Conservation (phyloP, 2,888 invertebrate species). For the Eueremaeus valkanovi region DNA sequence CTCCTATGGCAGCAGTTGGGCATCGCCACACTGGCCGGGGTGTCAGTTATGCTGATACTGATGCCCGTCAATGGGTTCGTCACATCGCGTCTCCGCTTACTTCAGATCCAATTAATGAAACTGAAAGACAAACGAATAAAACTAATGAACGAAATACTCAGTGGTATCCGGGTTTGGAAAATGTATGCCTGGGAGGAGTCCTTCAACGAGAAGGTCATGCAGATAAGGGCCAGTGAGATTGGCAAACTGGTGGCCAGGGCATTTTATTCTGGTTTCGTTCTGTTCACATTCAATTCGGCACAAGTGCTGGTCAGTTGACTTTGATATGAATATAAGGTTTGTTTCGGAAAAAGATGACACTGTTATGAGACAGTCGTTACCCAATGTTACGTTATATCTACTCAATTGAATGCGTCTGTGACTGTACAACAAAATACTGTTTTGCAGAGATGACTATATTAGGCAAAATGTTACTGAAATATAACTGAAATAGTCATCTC, state of each 20-base stretch:
- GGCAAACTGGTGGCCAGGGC: constrained; percentile 77
- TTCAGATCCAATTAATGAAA: constrained; percentile 69
- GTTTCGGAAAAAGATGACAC: neutral
- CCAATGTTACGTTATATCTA: no score
- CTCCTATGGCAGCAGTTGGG: constrained; percentile 48
- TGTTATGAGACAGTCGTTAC: no score
- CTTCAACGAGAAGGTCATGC: constrained; percentile 78
- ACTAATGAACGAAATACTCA: constrained; percentile 86
- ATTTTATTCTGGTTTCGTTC: constrained; percentile 79
- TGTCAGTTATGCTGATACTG: constrained; percentile 55
- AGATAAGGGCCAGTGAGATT: constrained; percentile 82
- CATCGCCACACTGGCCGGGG: constrained; percentile 54
- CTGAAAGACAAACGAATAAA: constrained; percentile 89
- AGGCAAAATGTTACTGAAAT: no score
- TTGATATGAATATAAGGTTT: constrained; percentile 45
- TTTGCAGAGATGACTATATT: no score
- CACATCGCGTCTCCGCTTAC: constrained; percentile 52
- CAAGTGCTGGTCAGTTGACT: constrained; percentile 56
- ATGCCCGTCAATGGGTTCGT: constrained; percentile 52
- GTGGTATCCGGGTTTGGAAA: constrained; percentile 86
- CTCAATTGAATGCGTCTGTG: no score
- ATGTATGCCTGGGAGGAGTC: constrained; percentile 92
- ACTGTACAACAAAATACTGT: no score
- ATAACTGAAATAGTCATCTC: no score
- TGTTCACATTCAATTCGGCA: constrained; percentile 90